phyloP scores from a whole-genome alignment of 2,113 vertebrate genomes.

The Phylloscopus trochilus region DNA sequence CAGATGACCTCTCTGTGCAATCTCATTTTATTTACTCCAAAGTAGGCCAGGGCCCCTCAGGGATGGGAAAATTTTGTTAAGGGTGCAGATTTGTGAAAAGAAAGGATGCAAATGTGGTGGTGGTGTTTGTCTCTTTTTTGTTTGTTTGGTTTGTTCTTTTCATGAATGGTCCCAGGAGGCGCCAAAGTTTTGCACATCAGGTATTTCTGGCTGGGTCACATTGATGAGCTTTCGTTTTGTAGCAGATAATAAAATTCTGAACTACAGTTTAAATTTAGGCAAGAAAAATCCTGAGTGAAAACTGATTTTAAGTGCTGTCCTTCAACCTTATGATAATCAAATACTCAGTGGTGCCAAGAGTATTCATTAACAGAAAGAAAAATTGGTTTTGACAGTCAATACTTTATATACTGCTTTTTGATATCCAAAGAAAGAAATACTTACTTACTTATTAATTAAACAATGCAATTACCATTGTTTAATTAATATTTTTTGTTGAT shows the following conservation, averaged over 20 bases:
- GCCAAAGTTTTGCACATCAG: neutral
- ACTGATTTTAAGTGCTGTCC: neutral
- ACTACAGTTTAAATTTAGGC: neutral
- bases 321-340: neutral
- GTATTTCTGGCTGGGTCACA: neutral
- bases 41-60: accelerated
- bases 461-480: neutral
- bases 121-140: neutral
- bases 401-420: neutral
- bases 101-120: neutral
- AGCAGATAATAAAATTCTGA: neutral
- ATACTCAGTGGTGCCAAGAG: neutral
- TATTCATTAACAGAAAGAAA: neutral
- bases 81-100: neutral
- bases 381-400: neutral
- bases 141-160: neutral
- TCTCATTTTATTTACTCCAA: neutral
- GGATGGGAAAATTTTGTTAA: neutral
- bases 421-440: neutral
- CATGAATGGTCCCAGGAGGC: neutral
- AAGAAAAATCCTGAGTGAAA: neutral
- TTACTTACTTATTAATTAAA: too few relatives aligned
- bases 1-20: neutral
- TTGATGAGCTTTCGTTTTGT: neutral
- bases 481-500: neutral